Evolutionary conservation across 2,888 invertebrate genomes (phyloP).

Genomic region (Eilema depressum): DNA sequence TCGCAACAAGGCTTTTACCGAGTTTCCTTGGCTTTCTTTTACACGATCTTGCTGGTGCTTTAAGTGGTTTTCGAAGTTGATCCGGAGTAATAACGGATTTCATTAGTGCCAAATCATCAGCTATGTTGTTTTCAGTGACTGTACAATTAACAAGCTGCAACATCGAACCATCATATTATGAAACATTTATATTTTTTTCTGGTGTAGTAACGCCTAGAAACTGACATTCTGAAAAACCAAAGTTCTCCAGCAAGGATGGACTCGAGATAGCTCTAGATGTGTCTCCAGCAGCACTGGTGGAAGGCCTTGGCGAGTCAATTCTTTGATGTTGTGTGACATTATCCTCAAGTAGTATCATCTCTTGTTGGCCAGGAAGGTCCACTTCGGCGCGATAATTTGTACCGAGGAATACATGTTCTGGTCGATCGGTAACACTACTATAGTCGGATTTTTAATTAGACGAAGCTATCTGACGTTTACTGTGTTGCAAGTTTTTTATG

Average conservation of each 20-base stretch:
- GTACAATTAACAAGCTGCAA: slow-evolving; percentile 9
- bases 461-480: too few relatives aligned
- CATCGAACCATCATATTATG: slow-evolving; percentile 5
- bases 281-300: slow-evolving; percentile 4
- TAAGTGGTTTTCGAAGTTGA: slow-evolving; percentile 11
- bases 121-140: slow-evolving; percentile 1
- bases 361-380: neutral
- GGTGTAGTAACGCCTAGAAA: slow-evolving; percentile 7
- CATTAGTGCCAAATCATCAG: slow-evolving; percentile 4
- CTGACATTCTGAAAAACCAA: slow-evolving; percentile 7
- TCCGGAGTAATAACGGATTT: slow-evolving; percentile 7
- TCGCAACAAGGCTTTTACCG: slow-evolving; percentile 6
- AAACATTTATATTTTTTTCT: slow-evolving; percentile 8
- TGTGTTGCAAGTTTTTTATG: too few relatives aligned
- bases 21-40: slow-evolving; percentile 6
- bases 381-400: neutral
- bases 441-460: too few relatives aligned
- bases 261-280: slow-evolving; percentile 4
- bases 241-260: slow-evolving; percentile 2
- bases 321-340: slow-evolving; percentile 2
- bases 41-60: slow-evolving; percentile 9
- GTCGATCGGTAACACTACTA: slow-evolving; percentile 4
- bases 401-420: neutral
- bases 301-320: slow-evolving; percentile 4
- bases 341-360: slow-evolving; percentile 4